A percentile compares a stretch with the other conserved stretches of the same genome.
Conservation (phyloP, 2,113 vertebrate genomes). For the Zootoca vivipara region DNA sequence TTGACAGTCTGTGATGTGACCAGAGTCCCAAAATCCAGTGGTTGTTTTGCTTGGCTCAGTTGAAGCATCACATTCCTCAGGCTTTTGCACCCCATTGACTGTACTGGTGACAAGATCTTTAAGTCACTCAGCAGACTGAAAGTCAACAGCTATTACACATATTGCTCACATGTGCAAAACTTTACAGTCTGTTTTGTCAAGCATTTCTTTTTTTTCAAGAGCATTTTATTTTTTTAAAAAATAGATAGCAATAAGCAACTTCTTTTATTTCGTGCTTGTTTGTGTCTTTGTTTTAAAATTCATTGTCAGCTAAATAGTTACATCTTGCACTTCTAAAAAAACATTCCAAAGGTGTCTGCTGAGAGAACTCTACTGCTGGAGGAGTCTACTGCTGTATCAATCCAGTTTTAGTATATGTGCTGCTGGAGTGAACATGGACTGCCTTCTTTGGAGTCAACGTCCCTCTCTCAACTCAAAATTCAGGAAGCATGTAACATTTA, state of each 20-base stretch:
- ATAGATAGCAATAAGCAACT: conserved; percentile 55
- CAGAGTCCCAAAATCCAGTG: conserved; percentile 67
- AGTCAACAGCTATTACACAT: conserved; percentile 66
- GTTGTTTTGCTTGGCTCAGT: conserved; percentile 81
- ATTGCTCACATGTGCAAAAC: conserved; percentile 61
- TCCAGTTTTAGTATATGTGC: background rate
- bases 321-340: background rate
- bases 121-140: conserved; percentile 80
- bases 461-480: background rate
- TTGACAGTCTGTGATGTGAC: conserved; percentile 76
- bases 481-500: background rate
- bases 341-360: background rate
- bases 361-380: background rate
- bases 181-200: conserved; percentile 57
- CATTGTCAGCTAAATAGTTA: background rate
- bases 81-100: conserved; percentile 81
- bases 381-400: too few species aligned
- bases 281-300: background rate
- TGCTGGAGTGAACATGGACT: too few species aligned
- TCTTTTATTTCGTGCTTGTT: conserved; percentile 24
- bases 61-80: conserved; percentile 76
- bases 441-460: background rate
- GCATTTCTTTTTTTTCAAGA: conserved; percentile 62
- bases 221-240: conserved; percentile 58
- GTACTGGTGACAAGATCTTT: conserved; percentile 81